Base-by-base conservation (phyloP, 2,888 invertebrate species). In the Furcula furcula region DNA sequence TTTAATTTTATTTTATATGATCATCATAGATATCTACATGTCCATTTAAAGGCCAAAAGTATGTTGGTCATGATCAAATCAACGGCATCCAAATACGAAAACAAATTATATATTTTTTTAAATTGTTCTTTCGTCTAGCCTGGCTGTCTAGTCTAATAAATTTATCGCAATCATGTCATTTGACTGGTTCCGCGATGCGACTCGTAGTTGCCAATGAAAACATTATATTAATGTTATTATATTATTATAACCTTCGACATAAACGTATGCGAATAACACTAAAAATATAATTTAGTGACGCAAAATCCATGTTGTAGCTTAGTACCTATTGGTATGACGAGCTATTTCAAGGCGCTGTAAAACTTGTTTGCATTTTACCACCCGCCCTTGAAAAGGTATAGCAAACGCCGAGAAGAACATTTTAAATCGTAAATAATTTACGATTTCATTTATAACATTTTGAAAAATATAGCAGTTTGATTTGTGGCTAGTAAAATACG, bases 331-430 rank as follows among this genome's bases (percentile, higher is more conserved):
- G 65, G 70, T 71, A 69, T 55, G 62, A 64, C 45, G 44, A 55
- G 68, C 68, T 82, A 82, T 81, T 77, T 73, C 45, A 60, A 64
- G 75, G 60, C 56, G 75, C 57, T 72, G 73, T 81, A 76, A 82
- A 82, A 78, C 34, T 56, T 74, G 76, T 77, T 77, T 76, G 70
- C 67, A 76, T 72, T 69, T 69, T 65, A 65, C 59, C 56, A 55
- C 44, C 51, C 58, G 78, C 67, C 83, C 84, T 84, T 84, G 84
- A 57, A 61, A 70, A 75, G 76, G 73, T 70, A 72, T 68, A 60
- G 57, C 61, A 46, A 53, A 64, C 58, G 43, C 55, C 52, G 36
- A 47, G 47, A 55, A 42, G 65, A 66, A 61, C 54, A 61, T 65
- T 70, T 71, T 49, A 56, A 55, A 54, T 63, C 59, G 67, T 74